Evolutionary conservation across 2,113 vertebrate species (phyloP), one percentile per base, ranked within the genome.

Genomic region (Paradisaea rubra): DNA sequence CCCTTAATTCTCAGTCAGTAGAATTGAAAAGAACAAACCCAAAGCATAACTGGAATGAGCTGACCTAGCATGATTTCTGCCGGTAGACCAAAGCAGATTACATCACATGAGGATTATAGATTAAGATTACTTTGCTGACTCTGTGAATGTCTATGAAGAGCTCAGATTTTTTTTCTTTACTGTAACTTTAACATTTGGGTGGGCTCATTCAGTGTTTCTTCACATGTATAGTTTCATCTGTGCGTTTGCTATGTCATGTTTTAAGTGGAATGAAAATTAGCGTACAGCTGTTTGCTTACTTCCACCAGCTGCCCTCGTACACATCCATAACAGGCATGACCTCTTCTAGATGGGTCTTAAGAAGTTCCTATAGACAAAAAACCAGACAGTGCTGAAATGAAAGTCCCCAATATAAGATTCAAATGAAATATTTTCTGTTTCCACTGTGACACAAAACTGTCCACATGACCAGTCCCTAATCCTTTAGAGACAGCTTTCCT

Each of bases 61-160:
- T 90, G 88, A 86, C 64, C 49, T 77, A 81, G 80, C 49, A n/a
- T 45, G 60, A 93, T 81, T 90, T 69, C 79, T 88, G 56, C 57
- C 0, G 0, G 49, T 70, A 74, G 42, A 68, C 68, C 15, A 91
- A 97, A 94, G 82, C 85, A 91, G 80, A 81, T 96, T 96, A 95
- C 89, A 71, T 95, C 91, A 89, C 88, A 83, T 47, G 10, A 86
- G 94, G 93, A 91, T 94, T 91, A 91, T 22, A 88, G 84, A 91
- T 83, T 93, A 91, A 91, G 80, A 88, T 83, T 80, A 74, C 82
- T 68, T 60, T 81, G 31, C 85, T 94, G 71, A 71, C 90, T 95
- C 56, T 90, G 60, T 3, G 15, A 88, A 71, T 57, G 66, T 33
- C 35, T 79, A 39, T 2, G 7, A 90, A 22, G 27, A 84, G 44